Evolutionary conservation across 2,888 invertebrate genomes (phyloP).

Genomic region (Lithophane ornitopus): DNA sequence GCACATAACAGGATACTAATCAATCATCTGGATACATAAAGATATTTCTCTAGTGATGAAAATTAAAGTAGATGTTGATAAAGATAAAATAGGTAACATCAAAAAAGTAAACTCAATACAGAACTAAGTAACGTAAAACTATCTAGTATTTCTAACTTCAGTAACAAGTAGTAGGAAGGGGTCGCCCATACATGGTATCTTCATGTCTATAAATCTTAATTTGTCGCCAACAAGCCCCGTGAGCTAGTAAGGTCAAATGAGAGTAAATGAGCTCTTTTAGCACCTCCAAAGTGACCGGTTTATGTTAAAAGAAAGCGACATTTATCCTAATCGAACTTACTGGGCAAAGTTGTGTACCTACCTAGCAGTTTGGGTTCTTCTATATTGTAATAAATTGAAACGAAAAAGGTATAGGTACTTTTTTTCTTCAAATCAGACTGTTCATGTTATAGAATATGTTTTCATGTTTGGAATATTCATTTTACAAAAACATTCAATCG

Average conservation of each 20-base stretch:
- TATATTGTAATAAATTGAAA: conserved; percentile 18
- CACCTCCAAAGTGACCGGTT: conserved; percentile 82
- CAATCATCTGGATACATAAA: not conserved
- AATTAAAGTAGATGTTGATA: not conserved
- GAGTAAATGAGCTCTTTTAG: conserved; percentile 79
- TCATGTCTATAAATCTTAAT: conserved; percentile 74
- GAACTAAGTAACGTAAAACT: not conserved
- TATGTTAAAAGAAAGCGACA: conserved; percentile 81
- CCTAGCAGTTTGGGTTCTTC: conserved; percentile 35
- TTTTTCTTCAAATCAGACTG: not conserved
- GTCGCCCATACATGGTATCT: conserved; percentile 46
- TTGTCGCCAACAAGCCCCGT: conserved; percentile 66
- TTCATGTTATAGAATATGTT: not conserved
- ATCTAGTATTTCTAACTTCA: conserved; percentile 9
- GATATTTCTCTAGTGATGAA: not conserved
- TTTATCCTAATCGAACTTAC: conserved; percentile 79
- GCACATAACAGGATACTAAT: not conserved
- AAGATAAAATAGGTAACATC: not conserved
- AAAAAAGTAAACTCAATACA: conserved; percentile 18
- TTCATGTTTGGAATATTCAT: not conserved
- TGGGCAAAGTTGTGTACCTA: conserved; percentile 46
- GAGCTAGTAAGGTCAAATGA: conserved; percentile 80
- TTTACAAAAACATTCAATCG: no score
- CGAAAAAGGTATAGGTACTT: not conserved
- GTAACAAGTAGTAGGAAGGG: conserved; percentile 25